These are phyloP conservation scores for Dendrophyllia cribrosa DNA, from an alignment of 64 coral and sea anemone species.

Conservation along the genomic window DNA sequence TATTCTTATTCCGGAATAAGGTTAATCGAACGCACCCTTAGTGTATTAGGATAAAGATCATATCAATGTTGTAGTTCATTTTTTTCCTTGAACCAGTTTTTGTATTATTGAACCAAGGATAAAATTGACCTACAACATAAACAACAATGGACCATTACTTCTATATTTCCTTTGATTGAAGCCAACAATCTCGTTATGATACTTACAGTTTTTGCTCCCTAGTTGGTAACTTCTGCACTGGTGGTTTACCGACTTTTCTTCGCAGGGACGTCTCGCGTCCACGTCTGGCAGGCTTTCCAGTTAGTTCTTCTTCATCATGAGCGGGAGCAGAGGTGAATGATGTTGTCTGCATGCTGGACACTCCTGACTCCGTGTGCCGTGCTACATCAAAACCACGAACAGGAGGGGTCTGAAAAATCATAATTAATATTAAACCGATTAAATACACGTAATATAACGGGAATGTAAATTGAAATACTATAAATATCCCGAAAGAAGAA, in stretches of 20 bases:
- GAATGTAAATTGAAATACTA: too few species aligned
- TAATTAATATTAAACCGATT: not conserved
- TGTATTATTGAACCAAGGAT: too few species aligned
- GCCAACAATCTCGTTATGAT: too few species aligned
- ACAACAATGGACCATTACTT: too few species aligned
- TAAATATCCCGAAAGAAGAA: not conserved
- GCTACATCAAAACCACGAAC: constrained; percentile 18
- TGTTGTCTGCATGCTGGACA: constrained; percentile 28
- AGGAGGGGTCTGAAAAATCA: not conserved
- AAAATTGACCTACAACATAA: too few species aligned
- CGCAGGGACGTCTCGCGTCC: constrained; percentile 67
- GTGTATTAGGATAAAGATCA: too few species aligned
- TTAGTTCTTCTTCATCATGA: not conserved
- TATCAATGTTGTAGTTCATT: too few species aligned
- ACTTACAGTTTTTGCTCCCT: not conserved
- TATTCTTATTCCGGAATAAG: too few species aligned
- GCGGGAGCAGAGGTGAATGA: not conserved
- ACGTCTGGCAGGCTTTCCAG: constrained; percentile 7
- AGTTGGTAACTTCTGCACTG: constrained; percentile 20
- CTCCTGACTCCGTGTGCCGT: constrained; percentile 14
- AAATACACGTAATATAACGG: too few species aligned
- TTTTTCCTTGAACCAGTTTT: too few species aligned
- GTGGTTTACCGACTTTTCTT: constrained; percentile 59
- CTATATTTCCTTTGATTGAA: too few species aligned
- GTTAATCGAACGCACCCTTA: too few species aligned